Evolutionary conservation across 23 tunicate species (phyloP).

Genomic region (Trididemnum clinides): DNA sequence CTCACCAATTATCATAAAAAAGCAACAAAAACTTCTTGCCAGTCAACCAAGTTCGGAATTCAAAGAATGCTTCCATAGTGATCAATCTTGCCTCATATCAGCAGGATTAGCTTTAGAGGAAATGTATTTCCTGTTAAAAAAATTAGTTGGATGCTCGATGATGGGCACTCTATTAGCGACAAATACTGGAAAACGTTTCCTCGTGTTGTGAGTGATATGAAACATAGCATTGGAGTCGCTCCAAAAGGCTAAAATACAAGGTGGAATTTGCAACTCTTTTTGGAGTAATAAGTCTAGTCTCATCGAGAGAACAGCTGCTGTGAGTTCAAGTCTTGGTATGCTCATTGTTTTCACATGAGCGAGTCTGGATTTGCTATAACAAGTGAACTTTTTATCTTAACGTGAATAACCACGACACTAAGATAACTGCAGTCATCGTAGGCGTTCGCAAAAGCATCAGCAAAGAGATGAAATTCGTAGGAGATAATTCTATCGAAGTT

Average conservation of each 20-base stretch:
- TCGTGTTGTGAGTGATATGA: not conserved
- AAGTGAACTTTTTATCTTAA: not conserved
- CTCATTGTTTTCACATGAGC: slow-evolving; percentile 24
- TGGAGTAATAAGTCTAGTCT: slow-evolving; percentile 8
- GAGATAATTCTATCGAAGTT: not conserved
- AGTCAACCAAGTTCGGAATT: not conserved
- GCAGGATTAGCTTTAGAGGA: not conserved
- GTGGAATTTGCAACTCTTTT: not conserved
- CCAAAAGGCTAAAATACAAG: slow-evolving; percentile 11
- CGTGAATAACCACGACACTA: not conserved
- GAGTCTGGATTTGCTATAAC: slow-evolving; percentile 46
- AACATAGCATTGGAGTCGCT: slow-evolving; percentile 45
- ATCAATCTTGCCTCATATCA: not conserved
- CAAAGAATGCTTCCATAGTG: not conserved
- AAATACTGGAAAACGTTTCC: slow-evolving; percentile 29
- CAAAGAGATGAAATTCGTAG: slow-evolving; percentile 14
- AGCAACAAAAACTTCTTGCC: not conserved
- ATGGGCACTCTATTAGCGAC: slow-evolving; percentile 24
- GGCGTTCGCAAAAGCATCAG: slow-evolving; percentile 41
- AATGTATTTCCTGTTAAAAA: not conserved
- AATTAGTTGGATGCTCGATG: not conserved
- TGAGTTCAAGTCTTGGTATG: slow-evolving; percentile 46
- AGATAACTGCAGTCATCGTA: slow-evolving; percentile 33
- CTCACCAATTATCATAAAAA: too few species aligned
- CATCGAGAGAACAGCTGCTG: slow-evolving; percentile 28